Evolutionary conservation across 2,888 invertebrate genomes (phyloP).

Genomic region (Cetonia aurata): DNA sequence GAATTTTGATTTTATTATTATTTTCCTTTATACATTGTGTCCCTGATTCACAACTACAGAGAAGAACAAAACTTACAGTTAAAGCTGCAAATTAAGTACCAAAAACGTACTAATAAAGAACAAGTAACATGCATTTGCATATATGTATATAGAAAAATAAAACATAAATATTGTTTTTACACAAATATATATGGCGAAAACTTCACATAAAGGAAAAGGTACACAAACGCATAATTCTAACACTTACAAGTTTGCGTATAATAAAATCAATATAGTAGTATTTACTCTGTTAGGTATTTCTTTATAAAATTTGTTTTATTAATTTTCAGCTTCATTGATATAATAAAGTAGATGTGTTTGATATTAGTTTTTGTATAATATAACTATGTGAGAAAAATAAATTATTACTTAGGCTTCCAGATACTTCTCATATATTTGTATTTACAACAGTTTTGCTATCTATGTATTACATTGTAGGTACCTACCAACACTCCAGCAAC

Average conservation of each 20-base stretch:
- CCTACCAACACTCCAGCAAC: slow-evolving; percentile 17
- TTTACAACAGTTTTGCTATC: slow-evolving; percentile 37
- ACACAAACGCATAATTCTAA: slow-evolving; percentile 39
- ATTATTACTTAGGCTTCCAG: slow-evolving; percentile 39
- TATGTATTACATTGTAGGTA: slow-evolving; percentile 9
- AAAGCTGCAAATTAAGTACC: slow-evolving; percentile 45
- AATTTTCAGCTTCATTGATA: too few species aligned
- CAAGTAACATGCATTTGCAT: slow-evolving; percentile 10
- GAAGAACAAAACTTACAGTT: slow-evolving; percentile 33
- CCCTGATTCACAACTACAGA: slow-evolving; percentile 42
- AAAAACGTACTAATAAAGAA: slow-evolving; percentile 44
- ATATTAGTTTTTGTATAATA: slow-evolving; percentile 16
- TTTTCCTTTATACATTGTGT: slow-evolving; percentile 42
- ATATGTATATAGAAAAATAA: slow-evolving; percentile 31
- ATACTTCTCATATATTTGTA: slow-evolving; percentile 26
- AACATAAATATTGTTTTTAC: slow-evolving; percentile 44
- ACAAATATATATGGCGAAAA: slow-evolving; percentile 42
- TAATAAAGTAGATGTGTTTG: slow-evolving; percentile 23
- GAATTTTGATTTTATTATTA: slow-evolving; percentile 41
- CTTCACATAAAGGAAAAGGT: slow-evolving; percentile 40
- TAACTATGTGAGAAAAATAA: slow-evolving; percentile 42
- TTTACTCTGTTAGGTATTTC: too few species aligned
- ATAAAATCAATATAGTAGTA: neutral
- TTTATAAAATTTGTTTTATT: neutral
- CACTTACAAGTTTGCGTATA: slow-evolving; percentile 7